phyloP scores from a whole-genome alignment of 1,140 invertebrate species.

The Goniozus legneri region DNA sequence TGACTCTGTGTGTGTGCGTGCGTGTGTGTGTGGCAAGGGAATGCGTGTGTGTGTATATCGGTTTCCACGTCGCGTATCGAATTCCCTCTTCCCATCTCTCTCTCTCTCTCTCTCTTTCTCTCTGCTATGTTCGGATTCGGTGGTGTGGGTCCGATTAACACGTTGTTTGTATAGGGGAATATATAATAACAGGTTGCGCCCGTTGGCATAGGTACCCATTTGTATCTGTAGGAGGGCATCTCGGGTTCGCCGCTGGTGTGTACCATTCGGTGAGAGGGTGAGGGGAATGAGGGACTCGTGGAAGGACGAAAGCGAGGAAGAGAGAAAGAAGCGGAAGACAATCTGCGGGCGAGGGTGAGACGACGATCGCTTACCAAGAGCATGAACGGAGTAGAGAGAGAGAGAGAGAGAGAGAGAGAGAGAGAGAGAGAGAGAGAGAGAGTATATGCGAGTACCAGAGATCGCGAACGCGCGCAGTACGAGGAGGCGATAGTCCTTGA shows the following conservation, averaged over 20 bases:
- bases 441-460: not conserved
- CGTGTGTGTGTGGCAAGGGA: conserved; percentile 15
- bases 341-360: not conserved
- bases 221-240: conserved; percentile 52
- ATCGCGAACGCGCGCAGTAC: too few relatives aligned
- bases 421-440: conserved; percentile 9
- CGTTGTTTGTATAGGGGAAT: conserved; percentile 55
- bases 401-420: not conserved
- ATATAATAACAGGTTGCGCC: conserved; percentile 54
- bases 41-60: too few relatives aligned
- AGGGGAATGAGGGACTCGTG: too few relatives aligned
- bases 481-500: not conserved
- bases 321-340: not conserved
- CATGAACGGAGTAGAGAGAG: not conserved
- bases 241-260: too few relatives aligned
- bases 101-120: not conserved
- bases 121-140: too few relatives aligned
- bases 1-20: conserved; percentile 3
- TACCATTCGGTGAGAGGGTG: too few relatives aligned
- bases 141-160: conserved; percentile 51
- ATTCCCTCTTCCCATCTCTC: not conserved
- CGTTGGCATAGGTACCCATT: conserved; percentile 48
- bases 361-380: not conserved
- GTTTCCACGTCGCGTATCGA: not conserved
- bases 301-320: not conserved